Conservation (phyloP, 2,888 invertebrate species). For the Rhimphoctona megacephalus region DNA sequence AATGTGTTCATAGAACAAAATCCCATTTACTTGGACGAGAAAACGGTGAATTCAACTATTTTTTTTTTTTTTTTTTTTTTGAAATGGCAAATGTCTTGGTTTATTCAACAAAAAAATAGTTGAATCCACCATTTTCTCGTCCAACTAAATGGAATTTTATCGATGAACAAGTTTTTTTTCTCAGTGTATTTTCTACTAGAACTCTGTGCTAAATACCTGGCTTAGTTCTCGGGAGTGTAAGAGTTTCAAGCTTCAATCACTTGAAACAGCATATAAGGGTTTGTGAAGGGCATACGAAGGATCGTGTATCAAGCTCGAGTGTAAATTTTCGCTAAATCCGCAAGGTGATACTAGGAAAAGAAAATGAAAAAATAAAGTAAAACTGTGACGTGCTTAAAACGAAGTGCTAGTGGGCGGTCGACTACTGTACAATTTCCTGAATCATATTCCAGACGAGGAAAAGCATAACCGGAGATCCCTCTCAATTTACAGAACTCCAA, state of each 20-base stretch:
- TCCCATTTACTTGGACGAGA: too few relatives aligned
- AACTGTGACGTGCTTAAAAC: neutral
- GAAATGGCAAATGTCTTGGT: too few relatives aligned
- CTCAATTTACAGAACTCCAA: constrained; percentile 38
- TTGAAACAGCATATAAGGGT: neutral
- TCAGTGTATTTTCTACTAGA: neutral
- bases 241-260: neutral
- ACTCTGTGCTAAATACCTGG: neutral
- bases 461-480: neutral
- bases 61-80: too few relatives aligned
- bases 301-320: neutral
- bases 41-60: too few relatives aligned
- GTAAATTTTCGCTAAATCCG: too few relatives aligned
- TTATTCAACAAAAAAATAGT: too few relatives aligned
- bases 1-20: too few relatives aligned
- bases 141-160: too few relatives aligned
- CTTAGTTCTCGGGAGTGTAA: neutral
- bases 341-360: too few relatives aligned
- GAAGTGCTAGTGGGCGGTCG: neutral
- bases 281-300: neutral
- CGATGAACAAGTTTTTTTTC: too few relatives aligned
- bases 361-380: neutral
- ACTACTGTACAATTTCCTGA: constrained; percentile 34
- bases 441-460: neutral
- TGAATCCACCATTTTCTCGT: too few relatives aligned